Conservation (phyloP, 2,797 vertebrate species). For the Darevskia nairensis region DNA sequence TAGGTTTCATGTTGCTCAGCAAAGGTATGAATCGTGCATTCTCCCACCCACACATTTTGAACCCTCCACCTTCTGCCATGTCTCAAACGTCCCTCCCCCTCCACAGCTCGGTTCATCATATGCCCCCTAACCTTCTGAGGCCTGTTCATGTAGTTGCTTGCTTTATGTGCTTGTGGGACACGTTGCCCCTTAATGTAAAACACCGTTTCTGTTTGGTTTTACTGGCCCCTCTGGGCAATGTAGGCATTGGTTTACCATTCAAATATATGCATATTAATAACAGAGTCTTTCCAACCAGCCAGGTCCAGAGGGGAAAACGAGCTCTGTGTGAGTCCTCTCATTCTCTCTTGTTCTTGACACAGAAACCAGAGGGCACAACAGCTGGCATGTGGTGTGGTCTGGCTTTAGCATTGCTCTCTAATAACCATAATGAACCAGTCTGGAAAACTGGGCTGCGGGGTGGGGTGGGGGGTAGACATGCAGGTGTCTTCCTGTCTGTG, state of each 20-base stretch:
- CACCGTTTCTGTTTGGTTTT: neutral
- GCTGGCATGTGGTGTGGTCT: neutral
- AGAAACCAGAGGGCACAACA: neutral
- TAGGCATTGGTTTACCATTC: neutral
- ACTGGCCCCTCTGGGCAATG: neutral
- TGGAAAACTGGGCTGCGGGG: neutral
- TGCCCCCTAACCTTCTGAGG: neutral
- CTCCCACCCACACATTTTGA: neutral
- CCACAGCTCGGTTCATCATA: neutral
- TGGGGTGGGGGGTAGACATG: neutral
- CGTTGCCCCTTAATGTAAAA: neutral
- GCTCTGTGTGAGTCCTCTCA: neutral
- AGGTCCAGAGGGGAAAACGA: neutral
- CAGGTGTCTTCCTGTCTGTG: conserved; percentile 65
- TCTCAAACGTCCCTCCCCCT: neutral
- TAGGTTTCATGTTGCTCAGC: neutral
- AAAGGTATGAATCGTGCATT: neutral
- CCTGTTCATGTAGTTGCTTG: neutral
- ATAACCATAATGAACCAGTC: neutral
- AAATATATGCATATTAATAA: neutral
- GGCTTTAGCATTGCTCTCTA: neutral
- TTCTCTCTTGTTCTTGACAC: conserved; percentile 2
- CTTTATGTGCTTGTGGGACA: neutral
- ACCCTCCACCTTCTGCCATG: neutral
- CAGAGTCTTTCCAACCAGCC: conserved; percentile 1